Evolutionary conservation across 2,797 vertebrate species (phyloP).

Genomic region (Triplophysa yarkandensis): DNA sequence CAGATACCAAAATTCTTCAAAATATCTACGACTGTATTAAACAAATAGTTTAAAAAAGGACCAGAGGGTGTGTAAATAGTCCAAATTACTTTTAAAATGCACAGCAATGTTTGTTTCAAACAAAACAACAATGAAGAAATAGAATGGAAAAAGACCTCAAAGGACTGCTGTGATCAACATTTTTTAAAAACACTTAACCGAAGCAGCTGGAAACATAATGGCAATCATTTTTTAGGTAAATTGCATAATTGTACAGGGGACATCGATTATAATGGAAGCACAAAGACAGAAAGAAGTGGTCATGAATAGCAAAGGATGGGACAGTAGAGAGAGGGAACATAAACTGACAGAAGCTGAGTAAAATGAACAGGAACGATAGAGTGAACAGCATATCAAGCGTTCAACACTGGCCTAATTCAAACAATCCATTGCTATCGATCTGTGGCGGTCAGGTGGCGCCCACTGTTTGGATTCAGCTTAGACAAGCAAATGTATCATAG

Average conservation of each 20-base stretch:
- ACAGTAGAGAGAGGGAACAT: neutral
- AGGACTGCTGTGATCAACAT: neutral
- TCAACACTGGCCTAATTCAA: slow-evolving; percentile 8
- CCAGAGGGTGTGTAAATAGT: no score
- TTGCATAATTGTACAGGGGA: neutral
- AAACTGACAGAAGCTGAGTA: neutral
- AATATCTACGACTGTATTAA: no score
- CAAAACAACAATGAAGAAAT: no score
- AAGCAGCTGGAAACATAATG: neutral
- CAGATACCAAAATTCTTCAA: no score
- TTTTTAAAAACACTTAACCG: neutral
- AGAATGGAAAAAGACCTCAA: neutral
- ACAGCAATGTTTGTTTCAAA: no score
- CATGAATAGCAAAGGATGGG: slow-evolving; percentile 4
- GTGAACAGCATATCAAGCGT: slow-evolving; percentile 5
- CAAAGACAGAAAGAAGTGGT: neutral
- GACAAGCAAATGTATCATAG: slow-evolving; percentile 30
- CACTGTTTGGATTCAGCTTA: slow-evolving; percentile 2
- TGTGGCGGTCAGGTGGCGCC: slow-evolving; percentile 16
- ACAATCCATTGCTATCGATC: slow-evolving; percentile 33
- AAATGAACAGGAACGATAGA: slow-evolving; percentile 12
- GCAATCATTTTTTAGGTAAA: neutral
- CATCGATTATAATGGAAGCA: neutral
- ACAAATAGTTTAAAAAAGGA: no score
- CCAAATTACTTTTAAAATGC: no score